Conservation (phyloP, 2,888 invertebrate genomes). For the Siphlonurus alternatus region DNA sequence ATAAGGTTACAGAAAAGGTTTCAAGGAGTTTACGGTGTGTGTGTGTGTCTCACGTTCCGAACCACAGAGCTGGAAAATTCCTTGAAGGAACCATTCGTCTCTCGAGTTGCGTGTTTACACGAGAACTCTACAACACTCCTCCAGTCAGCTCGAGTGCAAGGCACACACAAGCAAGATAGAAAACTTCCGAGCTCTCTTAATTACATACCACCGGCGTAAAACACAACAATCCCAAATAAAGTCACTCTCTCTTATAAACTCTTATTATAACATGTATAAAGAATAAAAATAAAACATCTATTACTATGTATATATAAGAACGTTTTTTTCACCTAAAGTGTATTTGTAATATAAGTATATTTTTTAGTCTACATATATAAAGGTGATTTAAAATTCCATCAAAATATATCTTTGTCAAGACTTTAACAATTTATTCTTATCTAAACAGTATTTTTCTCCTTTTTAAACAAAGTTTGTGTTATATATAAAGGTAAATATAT, state of each 20-base stretch:
- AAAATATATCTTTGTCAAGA: neutral
- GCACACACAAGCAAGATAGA: neutral
- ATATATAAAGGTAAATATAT: no score
- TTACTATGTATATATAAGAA: no score
- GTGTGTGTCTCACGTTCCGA: neutral
- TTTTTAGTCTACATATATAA: neutral
- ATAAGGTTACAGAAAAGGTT: no score
- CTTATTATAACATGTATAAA: no score
- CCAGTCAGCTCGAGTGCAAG: neutral
- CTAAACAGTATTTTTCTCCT: neutral
- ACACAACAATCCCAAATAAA: neutral
- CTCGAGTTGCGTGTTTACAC: no score
- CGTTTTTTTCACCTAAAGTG: no score
- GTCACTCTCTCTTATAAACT: no score
- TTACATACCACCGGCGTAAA: neutral
- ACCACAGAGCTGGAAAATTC: neutral
- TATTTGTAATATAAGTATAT: no score
- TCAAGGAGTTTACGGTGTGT: neutral
- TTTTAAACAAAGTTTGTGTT: neutral
- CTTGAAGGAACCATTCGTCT: no score
- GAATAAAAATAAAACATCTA: no score
- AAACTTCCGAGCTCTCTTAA: neutral
- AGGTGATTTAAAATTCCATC: conserved; percentile 1
- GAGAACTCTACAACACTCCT: no score
- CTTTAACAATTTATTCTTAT: neutral